Evolutionary conservation across 2,113 vertebrate genomes (phyloP).

Genomic region (Grantiella picta): DNA sequence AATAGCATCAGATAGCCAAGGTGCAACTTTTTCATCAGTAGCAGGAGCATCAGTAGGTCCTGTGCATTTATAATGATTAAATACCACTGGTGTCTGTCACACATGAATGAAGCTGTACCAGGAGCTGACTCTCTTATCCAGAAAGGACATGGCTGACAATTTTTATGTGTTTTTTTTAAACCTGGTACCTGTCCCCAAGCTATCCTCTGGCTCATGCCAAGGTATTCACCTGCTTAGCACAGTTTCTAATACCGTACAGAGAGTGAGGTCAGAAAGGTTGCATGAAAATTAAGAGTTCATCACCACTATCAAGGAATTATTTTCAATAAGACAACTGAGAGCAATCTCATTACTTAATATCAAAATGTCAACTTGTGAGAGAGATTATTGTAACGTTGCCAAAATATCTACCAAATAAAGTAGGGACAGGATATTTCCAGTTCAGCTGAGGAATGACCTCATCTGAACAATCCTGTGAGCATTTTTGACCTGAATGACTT

Average conservation of each 20-base stretch:
- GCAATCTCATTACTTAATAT: not conserved
- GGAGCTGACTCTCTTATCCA: not conserved
- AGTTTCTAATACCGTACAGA: not conserved
- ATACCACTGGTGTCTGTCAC: not conserved
- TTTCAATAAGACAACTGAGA: not conserved
- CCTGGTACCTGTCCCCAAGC: not conserved
- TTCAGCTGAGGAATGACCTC: not conserved
- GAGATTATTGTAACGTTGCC: not conserved
- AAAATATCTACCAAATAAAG: not conserved
- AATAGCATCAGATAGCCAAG: not conserved
- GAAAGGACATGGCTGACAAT: not conserved
- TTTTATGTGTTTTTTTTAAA: not conserved
- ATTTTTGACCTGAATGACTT: not conserved
- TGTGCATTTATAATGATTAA: constrained; percentile 1
- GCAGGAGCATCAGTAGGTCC: not conserved
- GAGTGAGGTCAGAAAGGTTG: not conserved
- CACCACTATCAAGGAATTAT: not conserved
- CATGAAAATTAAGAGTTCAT: not conserved
- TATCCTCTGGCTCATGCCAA: not conserved
- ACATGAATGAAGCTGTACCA: not conserved
- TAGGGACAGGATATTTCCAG: not conserved
- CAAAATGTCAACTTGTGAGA: not conserved
- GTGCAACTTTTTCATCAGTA: not conserved
- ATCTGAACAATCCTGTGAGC: not conserved
- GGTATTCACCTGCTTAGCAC: not conserved